Evolutionary conservation across 2,113 vertebrate species (phyloP), one percentile per base, ranked within the genome.

Genomic region (Proteles cristata): DNA sequence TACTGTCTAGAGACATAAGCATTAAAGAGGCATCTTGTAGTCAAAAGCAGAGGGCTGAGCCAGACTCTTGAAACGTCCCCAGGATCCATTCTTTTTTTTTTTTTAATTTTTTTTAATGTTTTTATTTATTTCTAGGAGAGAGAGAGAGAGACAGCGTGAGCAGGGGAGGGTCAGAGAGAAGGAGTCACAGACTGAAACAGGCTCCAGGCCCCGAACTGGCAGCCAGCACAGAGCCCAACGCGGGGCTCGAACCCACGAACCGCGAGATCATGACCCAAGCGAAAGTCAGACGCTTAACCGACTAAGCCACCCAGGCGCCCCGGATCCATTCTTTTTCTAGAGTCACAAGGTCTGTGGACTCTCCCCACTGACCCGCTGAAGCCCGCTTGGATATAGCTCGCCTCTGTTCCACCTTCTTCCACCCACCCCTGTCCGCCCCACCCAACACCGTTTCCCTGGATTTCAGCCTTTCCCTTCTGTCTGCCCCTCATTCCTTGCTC

Each of bases 41-140:
- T 65, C 53, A 26, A 48, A 81, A 33, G 26, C 45, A 26, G 9
- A 66, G 31, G 1, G 0, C 16, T 65, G 15, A 95, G 28, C 4
- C 15, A 8, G 11, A 39, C 23, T 28, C 76, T 43, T 0, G 0
- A 35, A 4, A 11, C 21, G 10, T n/a, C 43, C 25, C 45, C 15
- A 0, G 45, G 1, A 5, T 21, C 48, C 16, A 0, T 6, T 73
- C 15, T 53, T 21, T 15, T 14, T 11, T 73, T 11, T 53, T 21
- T 15, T 14, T 11, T n/a, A n/a, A n/a, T n/a, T n/a, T n/a, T n/a
- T n/a, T n/a, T n/a, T n/a, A n/a, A n/a, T n/a, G n/a, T n/a, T n/a
- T n/a, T n/a, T n/a, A n/a, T n/a, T n/a, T n/a, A n/a, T n/a, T n/a
- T n/a, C n/a, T n/a, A n/a, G n/a, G n/a, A n/a, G n/a, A n/a, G n/a